Conservation (phyloP, 37 sponge, comb jelly and placozoan species). For the Petrosia ficiformis region DNA sequence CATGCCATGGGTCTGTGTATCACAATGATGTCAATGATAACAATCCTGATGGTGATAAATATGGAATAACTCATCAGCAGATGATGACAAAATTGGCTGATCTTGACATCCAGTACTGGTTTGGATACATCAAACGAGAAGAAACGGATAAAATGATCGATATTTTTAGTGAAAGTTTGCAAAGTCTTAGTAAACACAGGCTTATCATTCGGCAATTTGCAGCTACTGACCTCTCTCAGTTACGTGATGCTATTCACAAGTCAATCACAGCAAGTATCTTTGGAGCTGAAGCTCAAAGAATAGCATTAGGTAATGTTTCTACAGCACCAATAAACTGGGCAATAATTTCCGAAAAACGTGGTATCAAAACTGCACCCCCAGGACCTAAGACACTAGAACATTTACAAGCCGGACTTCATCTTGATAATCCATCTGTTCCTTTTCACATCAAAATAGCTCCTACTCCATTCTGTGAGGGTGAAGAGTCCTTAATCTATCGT, state of each 20-base stretch:
- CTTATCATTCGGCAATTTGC: conserved; percentile 62
- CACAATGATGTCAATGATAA: conserved; percentile 30
- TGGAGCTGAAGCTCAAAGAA: conserved; percentile 23
- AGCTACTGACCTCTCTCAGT: conserved; percentile 43
- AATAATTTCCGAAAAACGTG: conserved; percentile 9
- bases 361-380: conserved; percentile 41
- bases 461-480: conserved; percentile 56
- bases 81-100: conserved; percentile 59
- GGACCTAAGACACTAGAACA: conserved; percentile 5
- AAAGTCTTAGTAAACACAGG: conserved; percentile 32
- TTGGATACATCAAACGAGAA: conserved; percentile 62
- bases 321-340: conserved; percentile 29
- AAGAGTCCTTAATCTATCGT: conserved; percentile 49
- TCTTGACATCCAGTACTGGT: conserved; percentile 70
- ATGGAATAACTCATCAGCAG: conserved; percentile 59
- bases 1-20: conserved; percentile 74
- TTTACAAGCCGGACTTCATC: conserved; percentile 25
- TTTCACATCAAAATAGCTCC: conserved; percentile 49
- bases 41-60: conserved; percentile 71
- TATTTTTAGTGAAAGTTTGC: conserved; percentile 60
- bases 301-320: neutral
- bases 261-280: conserved; percentile 47
- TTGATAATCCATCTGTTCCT: conserved; percentile 26
- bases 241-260: conserved; percentile 41
- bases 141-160: conserved; percentile 74